Conservation (phyloP, 2,888 invertebrate species). For the Microctonus hyperodae region DNA sequence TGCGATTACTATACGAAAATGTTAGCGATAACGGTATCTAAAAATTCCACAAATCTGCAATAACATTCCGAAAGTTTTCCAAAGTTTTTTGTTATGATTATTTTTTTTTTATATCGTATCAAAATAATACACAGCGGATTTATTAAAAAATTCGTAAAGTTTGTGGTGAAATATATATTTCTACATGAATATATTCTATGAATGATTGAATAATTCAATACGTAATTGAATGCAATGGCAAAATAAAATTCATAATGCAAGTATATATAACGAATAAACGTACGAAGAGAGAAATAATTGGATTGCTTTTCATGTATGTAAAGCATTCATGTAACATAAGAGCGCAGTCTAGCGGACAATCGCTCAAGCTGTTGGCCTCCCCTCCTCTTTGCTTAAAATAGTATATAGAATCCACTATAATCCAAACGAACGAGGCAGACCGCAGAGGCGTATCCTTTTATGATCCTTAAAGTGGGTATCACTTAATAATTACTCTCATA, state of each 20-base stretch:
- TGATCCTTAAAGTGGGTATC: slow-evolving; percentile 55
- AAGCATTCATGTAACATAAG: slow-evolving; percentile 32
- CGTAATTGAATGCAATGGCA: background rate
- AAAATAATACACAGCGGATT: background rate
- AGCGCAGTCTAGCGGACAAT: slow-evolving; percentile 60
- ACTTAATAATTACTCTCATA: slow-evolving; percentile 62
- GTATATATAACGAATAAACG: background rate
- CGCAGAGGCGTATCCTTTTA: slow-evolving; percentile 60
- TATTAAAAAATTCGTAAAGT: background rate
- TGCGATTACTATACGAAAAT: slow-evolving; percentile 3
- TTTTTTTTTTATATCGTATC: background rate
- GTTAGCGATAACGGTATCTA: background rate
- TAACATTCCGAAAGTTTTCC: slow-evolving; percentile 13
- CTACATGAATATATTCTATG: background rate
- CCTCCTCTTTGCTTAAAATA: slow-evolving; percentile 39
- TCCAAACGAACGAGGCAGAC: slow-evolving; percentile 45
- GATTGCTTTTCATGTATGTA: background rate
- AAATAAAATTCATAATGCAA: background rate
- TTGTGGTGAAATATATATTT: background rate
- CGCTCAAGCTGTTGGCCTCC: slow-evolving; percentile 57
- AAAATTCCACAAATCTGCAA: background rate
- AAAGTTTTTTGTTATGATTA: slow-evolving; percentile 4
- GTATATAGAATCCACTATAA: slow-evolving; percentile 31
- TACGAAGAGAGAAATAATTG: background rate
- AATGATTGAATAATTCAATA: background rate